Base-by-base conservation (phyloP, 2,797 vertebrate genomes). In the Heterohyrax brucei region DNA sequence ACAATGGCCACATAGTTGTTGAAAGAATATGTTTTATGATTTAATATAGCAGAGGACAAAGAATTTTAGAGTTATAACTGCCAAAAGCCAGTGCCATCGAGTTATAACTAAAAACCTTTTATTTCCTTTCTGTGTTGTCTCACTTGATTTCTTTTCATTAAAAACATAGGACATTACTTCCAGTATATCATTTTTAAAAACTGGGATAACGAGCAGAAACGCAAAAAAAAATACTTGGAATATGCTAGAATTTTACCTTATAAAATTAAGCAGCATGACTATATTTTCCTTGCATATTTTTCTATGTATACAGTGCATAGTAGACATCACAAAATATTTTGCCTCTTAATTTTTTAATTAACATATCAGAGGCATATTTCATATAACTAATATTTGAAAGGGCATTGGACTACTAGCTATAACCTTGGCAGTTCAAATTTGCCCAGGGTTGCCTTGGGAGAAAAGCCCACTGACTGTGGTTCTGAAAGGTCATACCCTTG, bases 91-190 rank as follows among this genome's bases (percentile, higher is more conserved):
- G 39, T 39, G 39, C 39, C 39, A 3, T 39, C 39, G 39, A 39
- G 5, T 90, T 88, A 88, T 19, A 16, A 78, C 39, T 79, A 79
- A 91, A 87, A 48, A 64, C 12, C 1, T 24, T 50, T 56, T 78
- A 79, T 79, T 18, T 76, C 26, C 24, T 73, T 81, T 30, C 12
- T 68, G 18, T 22, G 7, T 46, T 89, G 33, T 89, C 22, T 30
- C 13, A 33, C 12, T 83, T 94, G n/a, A 68, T 24, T 76, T 81
- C 22, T 75, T 89, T 24, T 76, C 80, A 70, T 66, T 78, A 83
- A 80, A 62, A 76, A 72, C 39, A 33, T 33, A 8, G 0, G 26
- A 22, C 46, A 30, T 79, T 90, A 62, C 83, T 78, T 92, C 39
- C n/a, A 53, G 12, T 53, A 64, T 75, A 1, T 50, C 75, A 33